Conservation (phyloP, 1,140 invertebrate genomes). For the Drosophila triauraria region DNA sequence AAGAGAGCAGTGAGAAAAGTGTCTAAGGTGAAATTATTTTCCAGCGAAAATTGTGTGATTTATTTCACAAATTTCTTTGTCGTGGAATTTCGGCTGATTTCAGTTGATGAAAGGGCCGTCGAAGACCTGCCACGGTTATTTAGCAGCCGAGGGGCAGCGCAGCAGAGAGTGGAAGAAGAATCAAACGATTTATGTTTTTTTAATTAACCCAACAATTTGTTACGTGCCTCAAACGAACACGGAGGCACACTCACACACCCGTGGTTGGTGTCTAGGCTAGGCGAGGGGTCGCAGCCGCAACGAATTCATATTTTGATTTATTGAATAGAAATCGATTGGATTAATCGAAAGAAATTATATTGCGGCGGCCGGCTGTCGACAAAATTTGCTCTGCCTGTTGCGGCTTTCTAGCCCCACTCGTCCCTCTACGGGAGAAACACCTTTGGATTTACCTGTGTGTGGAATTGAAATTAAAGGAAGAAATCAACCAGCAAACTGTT, state of each 20-base stretch:
- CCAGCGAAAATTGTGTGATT: conserved; percentile 33
- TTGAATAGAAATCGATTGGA: conserved; percentile 84
- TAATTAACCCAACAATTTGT: conserved; percentile 85
- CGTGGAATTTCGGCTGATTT: conserved; percentile 46
- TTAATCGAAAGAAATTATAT: conserved; percentile 84
- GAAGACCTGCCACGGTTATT: conserved; percentile 58
- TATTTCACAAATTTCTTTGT: conserved; percentile 47
- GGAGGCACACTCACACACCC: conserved; percentile 27
- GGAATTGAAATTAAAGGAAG: conserved; percentile 74
- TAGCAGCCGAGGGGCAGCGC: conserved; percentile 27
- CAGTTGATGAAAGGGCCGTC: conserved; percentile 73
- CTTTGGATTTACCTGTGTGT: conserved; percentile 27
- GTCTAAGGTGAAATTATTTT: conserved; percentile 55
- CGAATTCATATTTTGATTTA: conserved; percentile 84
- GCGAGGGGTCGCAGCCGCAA: conserved; percentile 64
- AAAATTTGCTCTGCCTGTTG: conserved; percentile 62
- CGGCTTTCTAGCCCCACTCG: conserved; percentile 33
- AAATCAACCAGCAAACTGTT: conserved; percentile 69
- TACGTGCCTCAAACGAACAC: conserved; percentile 80
- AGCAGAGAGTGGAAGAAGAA: conserved; percentile 49
- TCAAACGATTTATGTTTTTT: conserved; percentile 85
- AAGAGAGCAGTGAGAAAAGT: conserved; percentile 22
- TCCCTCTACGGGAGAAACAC: conserved; percentile 8
- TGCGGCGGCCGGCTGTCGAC: conserved; percentile 62
- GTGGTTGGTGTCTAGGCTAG: conserved; percentile 36